Evolutionary conservation across 2,113 vertebrate species (phyloP).

Genomic region (Ophthalmolycus amberensis): DNA sequence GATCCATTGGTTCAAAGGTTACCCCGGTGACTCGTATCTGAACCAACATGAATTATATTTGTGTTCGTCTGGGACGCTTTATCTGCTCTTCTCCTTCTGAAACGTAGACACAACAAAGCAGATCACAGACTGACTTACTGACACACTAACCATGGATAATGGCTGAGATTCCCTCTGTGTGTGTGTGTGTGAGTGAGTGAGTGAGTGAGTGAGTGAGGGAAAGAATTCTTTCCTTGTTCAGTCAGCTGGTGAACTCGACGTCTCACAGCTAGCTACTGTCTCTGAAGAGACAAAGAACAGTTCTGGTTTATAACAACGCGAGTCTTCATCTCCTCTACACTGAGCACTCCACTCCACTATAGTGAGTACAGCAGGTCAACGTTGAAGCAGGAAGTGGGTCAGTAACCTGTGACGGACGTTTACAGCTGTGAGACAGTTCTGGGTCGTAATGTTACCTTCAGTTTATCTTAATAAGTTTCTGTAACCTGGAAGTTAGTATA

Average conservation of each 20-base stretch:
- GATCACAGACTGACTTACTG: constrained; percentile 1
- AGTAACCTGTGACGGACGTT: not conserved
- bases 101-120: not conserved
- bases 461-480: not conserved
- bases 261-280: not conserved
- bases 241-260: constrained; percentile 12
- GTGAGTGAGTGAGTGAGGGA: not conserved
- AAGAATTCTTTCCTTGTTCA: constrained; percentile 12
- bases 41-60: not conserved
- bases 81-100: not conserved
- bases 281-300: too few species aligned
- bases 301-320: not conserved
- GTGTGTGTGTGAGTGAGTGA: not conserved
- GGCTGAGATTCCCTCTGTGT: not conserved
- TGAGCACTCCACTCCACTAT: not conserved
- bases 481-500: not conserved
- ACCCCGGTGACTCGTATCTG: not conserved
- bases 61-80: not conserved
- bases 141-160: constrained; percentile 4
- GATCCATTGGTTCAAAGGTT: not conserved
- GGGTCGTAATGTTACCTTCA: not conserved
- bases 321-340: not conserved
- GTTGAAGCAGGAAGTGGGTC: not conserved
- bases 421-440: not conserved
- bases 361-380: not conserved